A percentile compares a stretch with the other conserved stretches of the same genome.
These are phyloP conservation scores for Cyprinodon diabolis DNA, from an alignment of 2,797 vertebrate species.

Conservation along the genomic window DNA sequence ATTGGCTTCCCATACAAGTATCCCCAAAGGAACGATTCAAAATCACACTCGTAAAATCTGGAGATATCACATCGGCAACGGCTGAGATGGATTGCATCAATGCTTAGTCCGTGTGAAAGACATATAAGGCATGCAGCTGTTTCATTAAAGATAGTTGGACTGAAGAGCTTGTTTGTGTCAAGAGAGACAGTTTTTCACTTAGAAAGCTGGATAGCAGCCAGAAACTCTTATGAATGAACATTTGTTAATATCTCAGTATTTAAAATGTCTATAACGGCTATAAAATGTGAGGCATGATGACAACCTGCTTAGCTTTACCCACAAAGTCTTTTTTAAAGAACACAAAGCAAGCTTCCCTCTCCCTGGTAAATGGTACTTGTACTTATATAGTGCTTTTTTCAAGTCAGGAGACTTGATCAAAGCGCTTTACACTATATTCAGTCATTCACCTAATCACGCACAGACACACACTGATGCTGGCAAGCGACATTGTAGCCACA, in stretches of 20 bases:
- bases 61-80: slow-evolving; percentile 19
- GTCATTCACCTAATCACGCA: too few relatives aligned
- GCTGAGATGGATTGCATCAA: slow-evolving; percentile 26
- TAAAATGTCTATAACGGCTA: neutral
- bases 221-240: slow-evolving; percentile 1
- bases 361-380: neutral
- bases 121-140: slow-evolving; percentile 19
- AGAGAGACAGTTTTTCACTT: slow-evolving; percentile 13
- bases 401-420: too few relatives aligned
- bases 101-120: slow-evolving; percentile 29
- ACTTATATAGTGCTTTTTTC: too few relatives aligned
- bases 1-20: slow-evolving; percentile 44
- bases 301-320: neutral
- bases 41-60: slow-evolving; percentile 54
- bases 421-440: too few relatives aligned
- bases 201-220: slow-evolving; percentile 14
- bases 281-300: slow-evolving; percentile 8
- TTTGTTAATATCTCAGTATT: slow-evolving; percentile 19
- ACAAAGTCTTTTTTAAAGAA: neutral
- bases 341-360: neutral
- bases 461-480: too few relatives aligned
- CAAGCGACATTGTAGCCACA: too few relatives aligned
- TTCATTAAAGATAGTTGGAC: slow-evolving; percentile 7
- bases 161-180: neutral
- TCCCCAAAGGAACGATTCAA: slow-evolving; percentile 52